phyloP scores from a whole-genome alignment of 2,888 invertebrate species.

The Pammene fasciana region DNA sequence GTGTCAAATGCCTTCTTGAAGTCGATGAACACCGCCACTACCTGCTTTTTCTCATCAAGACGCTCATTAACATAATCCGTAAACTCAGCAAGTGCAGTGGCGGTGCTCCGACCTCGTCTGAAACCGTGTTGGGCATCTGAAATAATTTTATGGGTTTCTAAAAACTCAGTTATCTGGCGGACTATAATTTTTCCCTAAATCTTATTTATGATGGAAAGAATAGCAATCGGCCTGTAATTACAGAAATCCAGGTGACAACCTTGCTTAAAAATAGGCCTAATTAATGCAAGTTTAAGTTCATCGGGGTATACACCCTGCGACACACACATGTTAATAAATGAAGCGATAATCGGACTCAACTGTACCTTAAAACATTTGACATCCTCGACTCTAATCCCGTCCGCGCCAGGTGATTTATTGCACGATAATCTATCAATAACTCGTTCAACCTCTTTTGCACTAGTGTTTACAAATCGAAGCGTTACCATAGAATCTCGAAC shows the following conservation, averaged over 20 bases:
- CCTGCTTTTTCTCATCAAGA: slow-evolving; percentile 37
- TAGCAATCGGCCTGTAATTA: too few relatives aligned
- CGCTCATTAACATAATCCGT: slow-evolving; percentile 40
- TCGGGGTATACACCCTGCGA: neutral
- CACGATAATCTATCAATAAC: slow-evolving; percentile 2
- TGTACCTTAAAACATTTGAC: slow-evolving; percentile 14
- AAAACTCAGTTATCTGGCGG: slow-evolving; percentile 19
- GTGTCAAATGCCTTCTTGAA: slow-evolving; percentile 44
- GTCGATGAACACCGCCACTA: slow-evolving; percentile 42
- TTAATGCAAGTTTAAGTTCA: too few relatives aligned
- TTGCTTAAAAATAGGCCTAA: too few relatives aligned
- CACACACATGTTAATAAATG: slow-evolving; percentile 19
- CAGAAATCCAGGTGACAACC: too few relatives aligned
- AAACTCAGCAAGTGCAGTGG: slow-evolving; percentile 38
- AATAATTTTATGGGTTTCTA: slow-evolving; percentile 31
- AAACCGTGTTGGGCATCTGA: slow-evolving; percentile 37
- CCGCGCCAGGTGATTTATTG: neutral
- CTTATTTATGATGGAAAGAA: slow-evolving; percentile 16
- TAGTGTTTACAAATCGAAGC: slow-evolving; percentile 1
- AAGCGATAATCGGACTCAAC: slow-evolving; percentile 20
- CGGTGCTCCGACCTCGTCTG: slow-evolving; percentile 39
- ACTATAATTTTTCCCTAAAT: slow-evolving; percentile 25
- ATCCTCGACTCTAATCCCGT: slow-evolving; percentile 1
- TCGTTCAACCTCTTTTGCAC: neutral
- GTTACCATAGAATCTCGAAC: neutral